Evolutionary conservation across 2,113 vertebrate genomes (phyloP).

Genomic region (Brachypteracias leptosomus): DNA sequence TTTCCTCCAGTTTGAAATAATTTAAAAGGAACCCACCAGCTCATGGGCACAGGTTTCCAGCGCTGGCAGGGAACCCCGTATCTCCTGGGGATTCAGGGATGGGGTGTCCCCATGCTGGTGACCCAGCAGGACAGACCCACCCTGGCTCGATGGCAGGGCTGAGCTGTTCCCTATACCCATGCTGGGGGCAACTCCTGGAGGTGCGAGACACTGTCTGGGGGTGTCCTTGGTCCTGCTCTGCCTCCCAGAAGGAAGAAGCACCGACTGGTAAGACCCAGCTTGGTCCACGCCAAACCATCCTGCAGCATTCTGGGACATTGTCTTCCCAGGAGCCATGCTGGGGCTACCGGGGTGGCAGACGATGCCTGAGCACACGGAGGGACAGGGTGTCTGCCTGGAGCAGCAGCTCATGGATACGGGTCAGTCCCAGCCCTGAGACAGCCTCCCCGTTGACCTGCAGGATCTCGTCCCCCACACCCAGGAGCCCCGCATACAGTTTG

Average conservation of each 20-base stretch:
- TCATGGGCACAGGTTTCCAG: background rate
- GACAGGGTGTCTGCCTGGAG: slow-evolving; percentile 76
- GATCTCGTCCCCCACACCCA: slow-evolving; percentile 90
- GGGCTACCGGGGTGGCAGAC: slow-evolving; percentile 75
- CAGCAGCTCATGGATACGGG: slow-evolving; percentile 82
- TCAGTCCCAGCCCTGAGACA: slow-evolving; percentile 83
- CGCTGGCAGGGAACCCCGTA: accelerated
- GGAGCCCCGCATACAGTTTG: slow-evolving; percentile 87
- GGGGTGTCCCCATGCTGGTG: background rate
- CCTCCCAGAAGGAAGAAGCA: background rate
- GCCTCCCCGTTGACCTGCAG: slow-evolving; percentile 89
- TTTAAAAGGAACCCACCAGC: background rate
- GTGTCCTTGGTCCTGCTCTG: background rate
- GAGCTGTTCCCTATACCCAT: background rate
- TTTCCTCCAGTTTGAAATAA: background rate
- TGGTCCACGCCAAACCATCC: accelerated
- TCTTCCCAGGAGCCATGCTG: accelerated
- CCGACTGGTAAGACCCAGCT: background rate
- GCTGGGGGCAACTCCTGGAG: background rate
- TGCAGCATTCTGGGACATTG: accelerated
- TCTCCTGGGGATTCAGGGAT: background rate
- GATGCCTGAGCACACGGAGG: slow-evolving; percentile 83
- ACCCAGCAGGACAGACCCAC: background rate
- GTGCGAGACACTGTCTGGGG: accelerated
- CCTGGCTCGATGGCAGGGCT: background rate